Evolutionary conservation across 2,797 vertebrate genomes (phyloP), one percentile per base, ranked within the genome.

Genomic region (Gymnocypris eckloni): DNA sequence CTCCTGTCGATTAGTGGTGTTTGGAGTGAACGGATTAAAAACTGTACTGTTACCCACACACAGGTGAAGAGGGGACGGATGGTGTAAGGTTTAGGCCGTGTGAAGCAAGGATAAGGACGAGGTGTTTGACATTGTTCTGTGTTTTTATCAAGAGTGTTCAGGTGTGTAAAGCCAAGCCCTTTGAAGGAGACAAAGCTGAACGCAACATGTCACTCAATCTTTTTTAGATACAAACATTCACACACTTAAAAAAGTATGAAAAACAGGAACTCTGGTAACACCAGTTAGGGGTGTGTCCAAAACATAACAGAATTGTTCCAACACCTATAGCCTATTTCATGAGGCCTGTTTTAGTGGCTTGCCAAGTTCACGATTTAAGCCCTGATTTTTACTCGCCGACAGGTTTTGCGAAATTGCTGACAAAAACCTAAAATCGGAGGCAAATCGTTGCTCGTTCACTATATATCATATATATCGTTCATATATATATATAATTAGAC

Each of bases 11-110:
- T 70, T 77, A 56, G 72, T 67, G 48, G n/a, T 86, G 69, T 86
- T 86, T 71, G 41, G 79, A 78, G 72, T 54, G 73, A 84, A 20
- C n/a, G 39, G 73, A 82, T 69, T 82, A 81, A 87, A 90, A 86
- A 69, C 77, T 81, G 72, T 83, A 87, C 76, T 81, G 76, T 88
- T 88, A 86, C 67, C 33, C 59, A 25, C 16, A 56, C 66, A 73
- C n/a, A 52, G 73, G 80, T 81, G 81, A 78, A 64, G 39, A 87
- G 56, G 72, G 84, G 76, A 79, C 61, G 54, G 70, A 83, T 39
- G 64, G 64, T 83, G 80, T 76, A 45, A 70, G 61, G 75, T 75
- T 85, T 37, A 79, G 43, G 1, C 52, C 66, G 25, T 85, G 79
- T 85, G 73, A 88, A 70, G 69, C 33, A 75, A 64, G 78, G 67